Conservation (phyloP, 2,797 vertebrate species). For the Jordanella pulchra region DNA sequence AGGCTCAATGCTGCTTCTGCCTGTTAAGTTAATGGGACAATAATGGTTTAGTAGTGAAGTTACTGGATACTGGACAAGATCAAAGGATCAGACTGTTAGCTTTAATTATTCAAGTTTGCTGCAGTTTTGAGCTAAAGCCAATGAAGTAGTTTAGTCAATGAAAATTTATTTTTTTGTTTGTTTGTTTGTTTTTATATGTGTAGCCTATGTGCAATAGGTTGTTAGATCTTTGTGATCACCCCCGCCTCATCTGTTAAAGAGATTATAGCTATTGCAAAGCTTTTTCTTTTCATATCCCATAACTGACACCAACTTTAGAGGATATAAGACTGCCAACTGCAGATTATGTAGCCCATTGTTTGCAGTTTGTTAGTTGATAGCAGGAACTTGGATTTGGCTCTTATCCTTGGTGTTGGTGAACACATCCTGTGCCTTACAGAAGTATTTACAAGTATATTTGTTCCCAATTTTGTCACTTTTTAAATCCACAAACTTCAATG, state of each 20-base stretch:
- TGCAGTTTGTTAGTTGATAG: background rate
- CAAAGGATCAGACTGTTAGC: conserved; percentile 66
- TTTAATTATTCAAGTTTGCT: conserved; percentile 61
- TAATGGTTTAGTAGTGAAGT: conserved; percentile 78
- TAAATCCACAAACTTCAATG: background rate
- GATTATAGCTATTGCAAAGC: conserved; percentile 44
- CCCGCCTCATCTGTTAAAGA: conserved; percentile 8
- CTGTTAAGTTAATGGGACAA: conserved; percentile 80
- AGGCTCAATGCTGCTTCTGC: conserved; percentile 68
- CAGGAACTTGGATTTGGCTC: background rate
- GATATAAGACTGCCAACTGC: conserved; percentile 57
- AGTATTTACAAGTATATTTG: background rate
- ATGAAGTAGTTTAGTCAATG: background rate
- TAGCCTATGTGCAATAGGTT: conserved; percentile 10
- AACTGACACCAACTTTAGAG: conserved; percentile 60
- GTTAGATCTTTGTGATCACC: background rate
- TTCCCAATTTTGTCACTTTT: background rate
- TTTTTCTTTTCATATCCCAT: conserved; percentile 38
- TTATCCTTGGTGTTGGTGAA: background rate
- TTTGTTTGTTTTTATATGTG: conserved; percentile 1
- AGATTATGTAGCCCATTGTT: conserved; percentile 58
- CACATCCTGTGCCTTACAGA: background rate
- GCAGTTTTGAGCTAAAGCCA: conserved; percentile 42
- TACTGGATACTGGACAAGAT: conserved; percentile 64
- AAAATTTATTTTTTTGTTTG: background rate